These are phyloP conservation scores for Panthera tigris DNA, from an alignment of 2,113 vertebrate genomes.

Conservation along the genomic window DNA sequence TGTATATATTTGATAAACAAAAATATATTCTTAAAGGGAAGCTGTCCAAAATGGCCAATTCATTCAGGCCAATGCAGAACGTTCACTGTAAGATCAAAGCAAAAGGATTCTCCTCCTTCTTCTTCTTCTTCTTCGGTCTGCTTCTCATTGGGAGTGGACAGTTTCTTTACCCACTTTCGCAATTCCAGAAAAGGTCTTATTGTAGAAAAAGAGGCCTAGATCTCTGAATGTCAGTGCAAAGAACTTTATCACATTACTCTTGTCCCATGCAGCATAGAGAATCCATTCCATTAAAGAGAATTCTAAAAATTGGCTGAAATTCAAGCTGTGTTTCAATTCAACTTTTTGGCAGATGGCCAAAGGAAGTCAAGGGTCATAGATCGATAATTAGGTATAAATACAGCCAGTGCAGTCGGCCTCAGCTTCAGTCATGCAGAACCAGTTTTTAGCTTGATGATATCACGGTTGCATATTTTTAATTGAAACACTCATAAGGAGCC, in stretches of 20 bases:
- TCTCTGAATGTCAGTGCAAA: conserved; percentile 65
- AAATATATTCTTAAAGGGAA: background rate
- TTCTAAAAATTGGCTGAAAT: conserved; percentile 80
- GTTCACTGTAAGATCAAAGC: conserved; percentile 19
- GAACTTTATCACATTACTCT: conserved; percentile 66
- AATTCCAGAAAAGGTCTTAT: conserved; percentile 5
- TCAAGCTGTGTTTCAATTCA: conserved; percentile 83
- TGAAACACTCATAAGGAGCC: conserved; percentile 77
- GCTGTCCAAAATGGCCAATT: background rate
- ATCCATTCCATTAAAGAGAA: conserved; percentile 75
- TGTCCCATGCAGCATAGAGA: conserved; percentile 55
- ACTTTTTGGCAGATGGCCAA: conserved; percentile 79
- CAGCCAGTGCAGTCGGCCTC: conserved; percentile 65
- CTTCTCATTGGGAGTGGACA: background rate
- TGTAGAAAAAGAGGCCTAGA: background rate
- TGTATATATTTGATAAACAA: background rate
- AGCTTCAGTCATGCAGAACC: conserved; percentile 80
- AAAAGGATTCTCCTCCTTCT: background rate
- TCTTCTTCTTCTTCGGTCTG: background rate
- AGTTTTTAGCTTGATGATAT: conserved; percentile 81
- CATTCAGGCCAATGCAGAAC: background rate
- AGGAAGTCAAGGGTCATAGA: conserved; percentile 79
- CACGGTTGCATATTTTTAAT: conserved; percentile 80
- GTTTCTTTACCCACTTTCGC: background rate
- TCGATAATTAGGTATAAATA: conserved; percentile 82